A percentile compares a stretch with the other conserved stretches of the same genome.
phyloP scores from a whole-genome alignment of 2,888 invertebrate species.

The Amiota mariae region DNA sequence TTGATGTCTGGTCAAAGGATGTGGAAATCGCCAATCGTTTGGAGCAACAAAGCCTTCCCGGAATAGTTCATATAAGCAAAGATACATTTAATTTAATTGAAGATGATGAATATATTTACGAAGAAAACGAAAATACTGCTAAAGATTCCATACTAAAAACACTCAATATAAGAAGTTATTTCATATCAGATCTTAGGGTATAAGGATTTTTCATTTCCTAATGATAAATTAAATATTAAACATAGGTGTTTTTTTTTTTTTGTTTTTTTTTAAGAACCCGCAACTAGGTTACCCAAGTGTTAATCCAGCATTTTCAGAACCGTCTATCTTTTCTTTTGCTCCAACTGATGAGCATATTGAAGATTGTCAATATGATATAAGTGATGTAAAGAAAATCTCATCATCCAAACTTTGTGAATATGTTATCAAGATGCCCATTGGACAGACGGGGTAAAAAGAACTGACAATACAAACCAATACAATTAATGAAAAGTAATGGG shows the following conservation, averaged over 20 bases:
- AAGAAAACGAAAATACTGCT: constrained; percentile 80
- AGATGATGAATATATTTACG: constrained; percentile 78
- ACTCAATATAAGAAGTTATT: constrained; percentile 84
- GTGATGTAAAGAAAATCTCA: too few relatives aligned
- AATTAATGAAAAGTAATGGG: too few relatives aligned
- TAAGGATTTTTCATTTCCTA: constrained; percentile 63
- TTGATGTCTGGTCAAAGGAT: constrained; percentile 94
- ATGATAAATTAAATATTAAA: neutral
- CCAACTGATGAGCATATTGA: constrained; percentile 70
- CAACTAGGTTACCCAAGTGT: neutral
- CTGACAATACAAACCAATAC: neutral
- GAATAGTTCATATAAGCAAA: constrained; percentile 90
- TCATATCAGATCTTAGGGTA: constrained; percentile 77
- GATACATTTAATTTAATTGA: constrained; percentile 83
- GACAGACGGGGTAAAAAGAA: constrained; percentile 78
- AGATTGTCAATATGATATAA: constrained; percentile 69
- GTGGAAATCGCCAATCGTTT: constrained; percentile 94
- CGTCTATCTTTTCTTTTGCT: too few relatives aligned
- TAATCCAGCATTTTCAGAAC: neutral
- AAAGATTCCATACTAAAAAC: constrained; percentile 80
- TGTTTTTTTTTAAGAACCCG: neutral
- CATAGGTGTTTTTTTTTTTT: neutral
- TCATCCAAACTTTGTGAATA: too few relatives aligned
- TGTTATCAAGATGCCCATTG: constrained; percentile 80
- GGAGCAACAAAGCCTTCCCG: constrained; percentile 91